These are phyloP conservation scores for Lasioglossum figueresi DNA, from an alignment of 2,888 invertebrate species.

Conservation along the genomic window DNA sequence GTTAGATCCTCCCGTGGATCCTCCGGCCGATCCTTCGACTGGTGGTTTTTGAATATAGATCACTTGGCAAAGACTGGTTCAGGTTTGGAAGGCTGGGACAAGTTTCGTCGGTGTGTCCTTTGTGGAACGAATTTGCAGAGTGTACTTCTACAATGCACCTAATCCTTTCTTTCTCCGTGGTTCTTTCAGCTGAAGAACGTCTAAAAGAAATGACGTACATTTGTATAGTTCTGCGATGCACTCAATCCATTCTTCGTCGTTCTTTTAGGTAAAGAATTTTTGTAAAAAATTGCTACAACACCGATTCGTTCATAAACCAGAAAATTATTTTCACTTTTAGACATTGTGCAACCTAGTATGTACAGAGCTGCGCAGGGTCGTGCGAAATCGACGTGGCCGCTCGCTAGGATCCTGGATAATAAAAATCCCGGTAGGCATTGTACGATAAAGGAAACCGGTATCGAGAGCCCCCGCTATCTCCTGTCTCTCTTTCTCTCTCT, in stretches of 20 bases:
- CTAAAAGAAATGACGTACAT: background rate
- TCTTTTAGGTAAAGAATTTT: background rate
- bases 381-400: conserved; percentile 35
- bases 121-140: too few relatives aligned
- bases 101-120: too few relatives aligned
- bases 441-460: conserved; percentile 77
- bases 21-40: too few relatives aligned
- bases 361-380: conserved; percentile 4
- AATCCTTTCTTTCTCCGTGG: background rate
- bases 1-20: too few relatives aligned
- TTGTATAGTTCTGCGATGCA: background rate
- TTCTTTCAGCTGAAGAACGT: background rate
- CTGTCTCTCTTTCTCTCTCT: background rate
- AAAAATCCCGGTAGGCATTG: conserved; percentile 72
- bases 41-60: too few relatives aligned
- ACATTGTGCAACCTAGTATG: background rate
- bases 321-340: background rate
- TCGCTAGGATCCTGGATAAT: conserved; percentile 53
- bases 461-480: conserved; percentile 34
- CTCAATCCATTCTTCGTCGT: background rate
- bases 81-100: too few relatives aligned
- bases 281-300: background rate
- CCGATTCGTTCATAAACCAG: background rate
- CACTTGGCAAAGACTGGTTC: too few relatives aligned
- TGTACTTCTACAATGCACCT: background rate